These are phyloP conservation scores for Otolemur garnettii DNA, from an alignment of 2,113 vertebrate genomes.

Conservation along the genomic window DNA sequence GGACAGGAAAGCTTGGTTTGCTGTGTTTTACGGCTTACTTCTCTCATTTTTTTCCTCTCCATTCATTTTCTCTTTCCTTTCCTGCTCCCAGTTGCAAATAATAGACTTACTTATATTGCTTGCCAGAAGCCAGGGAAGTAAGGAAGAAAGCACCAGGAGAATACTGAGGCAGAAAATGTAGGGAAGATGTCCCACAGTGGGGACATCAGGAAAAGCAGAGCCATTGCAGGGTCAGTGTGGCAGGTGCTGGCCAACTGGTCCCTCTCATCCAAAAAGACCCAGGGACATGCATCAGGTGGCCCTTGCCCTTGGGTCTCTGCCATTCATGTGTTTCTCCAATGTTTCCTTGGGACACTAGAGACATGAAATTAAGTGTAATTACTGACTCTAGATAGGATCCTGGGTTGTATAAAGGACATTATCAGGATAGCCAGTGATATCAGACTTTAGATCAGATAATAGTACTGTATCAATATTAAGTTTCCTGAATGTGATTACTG, in stretches of 20 bases:
- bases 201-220: not conserved
- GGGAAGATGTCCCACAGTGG: not conserved
- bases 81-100: not conserved
- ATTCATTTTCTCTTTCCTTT: conserved; percentile 13
- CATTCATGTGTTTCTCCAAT: not conserved
- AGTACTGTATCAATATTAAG: not conserved
- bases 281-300: accelerated
- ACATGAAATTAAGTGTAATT: not conserved
- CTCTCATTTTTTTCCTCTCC: not conserved
- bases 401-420: not conserved
- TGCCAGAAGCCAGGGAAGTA: not conserved
- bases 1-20: not conserved
- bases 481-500: not conserved
- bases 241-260: not conserved
- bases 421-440: not conserved
- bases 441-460: not conserved
- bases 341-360: not conserved
- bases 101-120: not conserved
- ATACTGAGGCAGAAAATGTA: not conserved
- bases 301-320: not conserved
- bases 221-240: not conserved
- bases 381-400: not conserved
- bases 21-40: not conserved
- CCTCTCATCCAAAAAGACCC: not conserved
- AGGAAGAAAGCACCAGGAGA: not conserved